These are phyloP conservation scores for Plecturocebus donacophilus DNA, from an alignment of 2,113 vertebrate genomes.

Conservation along the genomic window DNA sequence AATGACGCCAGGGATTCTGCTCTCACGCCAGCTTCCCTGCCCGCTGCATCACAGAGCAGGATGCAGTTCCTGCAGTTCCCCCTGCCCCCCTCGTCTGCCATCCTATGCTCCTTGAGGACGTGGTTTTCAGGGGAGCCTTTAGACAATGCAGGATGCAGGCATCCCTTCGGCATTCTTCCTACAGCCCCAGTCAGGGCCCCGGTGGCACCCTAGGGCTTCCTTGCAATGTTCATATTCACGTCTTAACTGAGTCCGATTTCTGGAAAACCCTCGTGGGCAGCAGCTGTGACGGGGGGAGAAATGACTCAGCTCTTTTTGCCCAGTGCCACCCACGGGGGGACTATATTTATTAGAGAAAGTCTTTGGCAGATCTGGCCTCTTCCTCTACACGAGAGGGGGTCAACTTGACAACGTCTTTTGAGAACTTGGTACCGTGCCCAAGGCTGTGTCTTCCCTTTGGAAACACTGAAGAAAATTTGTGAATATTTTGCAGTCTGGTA, in stretches of 20 bases:
- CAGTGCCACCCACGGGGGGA: background rate
- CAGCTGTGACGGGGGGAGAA: background rate
- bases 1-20: background rate
- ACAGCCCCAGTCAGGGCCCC: background rate
- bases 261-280: background rate
- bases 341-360: background rate
- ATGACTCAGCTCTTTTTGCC: background rate
- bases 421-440: background rate
- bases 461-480: background rate
- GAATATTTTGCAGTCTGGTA: background rate
- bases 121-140: background rate
- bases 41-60: background rate
- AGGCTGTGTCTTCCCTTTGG: background rate
- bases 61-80: background rate
- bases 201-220: background rate
- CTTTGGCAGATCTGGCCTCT: background rate
- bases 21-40: background rate
- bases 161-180: background rate
- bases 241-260: background rate
- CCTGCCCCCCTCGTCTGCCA: fast-evolving
- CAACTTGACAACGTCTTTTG: background rate
- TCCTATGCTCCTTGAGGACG: background rate
- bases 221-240: background rate
- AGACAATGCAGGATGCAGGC: background rate
- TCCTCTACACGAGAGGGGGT: background rate